A percentile compares a stretch with the other conserved stretches of the same genome.
phyloP scores from a whole-genome alignment of 2,797 vertebrate genomes.

The Ptychobarbus kaznakovi region DNA sequence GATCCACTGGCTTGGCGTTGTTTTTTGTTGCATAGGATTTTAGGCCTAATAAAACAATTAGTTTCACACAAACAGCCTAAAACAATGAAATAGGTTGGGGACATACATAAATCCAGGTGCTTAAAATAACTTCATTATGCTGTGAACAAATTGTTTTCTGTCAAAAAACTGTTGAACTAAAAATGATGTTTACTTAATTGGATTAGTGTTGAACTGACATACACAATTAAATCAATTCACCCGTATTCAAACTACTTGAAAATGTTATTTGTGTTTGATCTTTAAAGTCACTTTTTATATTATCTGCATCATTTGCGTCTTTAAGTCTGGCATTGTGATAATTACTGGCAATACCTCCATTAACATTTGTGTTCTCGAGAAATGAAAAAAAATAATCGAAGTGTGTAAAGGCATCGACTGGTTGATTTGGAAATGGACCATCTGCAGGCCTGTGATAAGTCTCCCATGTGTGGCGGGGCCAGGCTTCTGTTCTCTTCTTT shows the following conservation, averaged over 20 bases:
- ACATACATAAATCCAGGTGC: neutral
- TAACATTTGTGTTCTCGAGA: conserved; percentile 24
- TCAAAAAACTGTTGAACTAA: neutral
- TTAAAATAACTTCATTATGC: neutral
- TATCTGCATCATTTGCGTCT: neutral
- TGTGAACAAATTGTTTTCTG: neutral
- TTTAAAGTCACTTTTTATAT: neutral
- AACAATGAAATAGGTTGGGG: neutral
- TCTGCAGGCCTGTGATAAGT: conserved; percentile 41
- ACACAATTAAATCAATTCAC: neutral
- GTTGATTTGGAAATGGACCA: conserved; percentile 45
- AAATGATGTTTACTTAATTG: neutral
- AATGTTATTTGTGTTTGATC: neutral
- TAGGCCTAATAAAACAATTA: neutral
- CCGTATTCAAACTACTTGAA: neutral
- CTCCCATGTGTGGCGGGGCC: conserved; percentile 56
- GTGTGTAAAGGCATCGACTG: conserved; percentile 39
- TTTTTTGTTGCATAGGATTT: neutral
- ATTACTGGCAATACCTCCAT: conserved; percentile 24
- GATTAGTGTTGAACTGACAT: neutral
- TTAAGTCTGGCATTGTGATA: conserved; percentile 22
- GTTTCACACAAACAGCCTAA: neutral
- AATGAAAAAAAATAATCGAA: conserved; percentile 24
- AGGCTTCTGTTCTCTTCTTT: conserved; percentile 71
- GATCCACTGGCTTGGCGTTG: neutral